Evolutionary conservation across 37 sponge, comb jelly and placozoan species (phyloP).

Genomic region (Halichondria panicea): DNA sequence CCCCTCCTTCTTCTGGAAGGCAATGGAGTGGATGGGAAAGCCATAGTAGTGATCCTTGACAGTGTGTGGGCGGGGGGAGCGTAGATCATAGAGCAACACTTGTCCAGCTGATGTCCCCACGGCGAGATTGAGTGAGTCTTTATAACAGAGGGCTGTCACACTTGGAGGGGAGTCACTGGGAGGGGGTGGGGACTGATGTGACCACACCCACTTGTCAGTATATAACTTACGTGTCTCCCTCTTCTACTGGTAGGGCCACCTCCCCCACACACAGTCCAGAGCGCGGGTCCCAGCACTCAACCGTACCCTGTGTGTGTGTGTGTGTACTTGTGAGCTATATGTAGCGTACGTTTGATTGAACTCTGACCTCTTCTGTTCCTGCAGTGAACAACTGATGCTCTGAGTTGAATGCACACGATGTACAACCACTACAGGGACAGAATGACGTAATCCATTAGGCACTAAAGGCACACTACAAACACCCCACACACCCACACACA

Average conservation of each 20-base stretch:
- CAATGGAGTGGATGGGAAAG: slow-evolving; percentile 82
- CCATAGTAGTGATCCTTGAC: slow-evolving; percentile 90
- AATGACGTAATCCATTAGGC: too few species aligned
- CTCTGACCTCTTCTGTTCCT: slow-evolving; percentile 79
- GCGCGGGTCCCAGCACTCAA: slow-evolving; percentile 98
- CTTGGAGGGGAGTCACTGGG: slow-evolving; percentile 12
- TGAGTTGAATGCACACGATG: slow-evolving; percentile 72
- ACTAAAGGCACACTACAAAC: background rate
- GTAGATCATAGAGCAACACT: slow-evolving; percentile 90
- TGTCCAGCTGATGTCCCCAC: slow-evolving; percentile 87
- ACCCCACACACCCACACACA: background rate
- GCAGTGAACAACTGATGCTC: slow-evolving; percentile 85
- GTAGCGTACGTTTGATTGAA: background rate
- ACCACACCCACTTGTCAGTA: too few species aligned
- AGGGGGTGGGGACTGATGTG: background rate
- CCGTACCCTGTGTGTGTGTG: slow-evolving; percentile 47
- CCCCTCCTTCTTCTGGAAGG: slow-evolving; percentile 60
- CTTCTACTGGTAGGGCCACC: background rate
- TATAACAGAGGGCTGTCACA: slow-evolving; percentile 78
- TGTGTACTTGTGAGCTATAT: background rate
- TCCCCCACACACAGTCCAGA: slow-evolving; percentile 61
- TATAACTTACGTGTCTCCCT: background rate
- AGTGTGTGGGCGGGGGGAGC: slow-evolving; percentile 65
- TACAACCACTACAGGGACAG: slow-evolving; percentile 57
- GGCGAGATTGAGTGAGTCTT: slow-evolving; percentile 75